Percentiles rank a stretch among this genome's conserved stretches.
Evolutionary conservation across 2,797 vertebrate genomes (phyloP).

Genomic region (Syndactyla subalaris): DNA sequence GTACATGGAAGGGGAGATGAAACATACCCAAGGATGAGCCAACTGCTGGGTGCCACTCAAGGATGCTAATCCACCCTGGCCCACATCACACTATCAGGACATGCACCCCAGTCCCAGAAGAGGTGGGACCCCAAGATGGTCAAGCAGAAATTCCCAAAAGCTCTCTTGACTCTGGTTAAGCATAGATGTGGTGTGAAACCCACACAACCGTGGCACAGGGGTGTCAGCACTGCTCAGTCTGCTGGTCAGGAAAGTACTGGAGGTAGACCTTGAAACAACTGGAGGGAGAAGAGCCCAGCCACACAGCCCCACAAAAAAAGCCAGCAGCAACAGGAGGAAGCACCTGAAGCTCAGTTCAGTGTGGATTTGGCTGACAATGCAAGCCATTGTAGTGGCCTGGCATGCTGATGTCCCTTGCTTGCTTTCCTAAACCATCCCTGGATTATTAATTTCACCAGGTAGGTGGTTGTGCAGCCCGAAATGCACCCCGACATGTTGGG

Average conservation of each 20-base stretch:
- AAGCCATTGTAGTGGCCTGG: not conserved
- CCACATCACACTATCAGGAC: rapidly evolving
- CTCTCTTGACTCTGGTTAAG: not conserved
- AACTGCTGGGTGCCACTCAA: not conserved
- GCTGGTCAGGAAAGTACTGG: rapidly evolving
- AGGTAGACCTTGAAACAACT: not conserved
- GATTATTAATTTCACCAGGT: not conserved
- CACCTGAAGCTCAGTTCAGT: not conserved
- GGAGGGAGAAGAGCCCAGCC: not conserved
- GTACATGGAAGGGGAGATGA: not conserved
- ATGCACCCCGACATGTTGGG: rapidly evolving
- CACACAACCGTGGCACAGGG: rapidly evolving
- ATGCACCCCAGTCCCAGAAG: not conserved
- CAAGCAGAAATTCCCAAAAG: not conserved
- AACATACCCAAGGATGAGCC: not conserved
- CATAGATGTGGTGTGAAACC: not conserved
- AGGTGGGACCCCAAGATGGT: rapidly evolving
- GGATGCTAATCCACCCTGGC: not conserved
- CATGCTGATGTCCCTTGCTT: not conserved
- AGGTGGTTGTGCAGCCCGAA: not conserved
- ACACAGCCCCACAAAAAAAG: not conserved
- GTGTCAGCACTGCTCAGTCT: not conserved
- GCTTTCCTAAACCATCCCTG: not conserved
- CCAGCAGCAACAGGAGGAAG: not conserved
- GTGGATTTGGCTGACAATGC: not conserved